Percentiles rank a stretch among this genome's conserved stretches.
Conservation (phyloP, 2,113 vertebrate genomes). For the Centropus unirufus region DNA sequence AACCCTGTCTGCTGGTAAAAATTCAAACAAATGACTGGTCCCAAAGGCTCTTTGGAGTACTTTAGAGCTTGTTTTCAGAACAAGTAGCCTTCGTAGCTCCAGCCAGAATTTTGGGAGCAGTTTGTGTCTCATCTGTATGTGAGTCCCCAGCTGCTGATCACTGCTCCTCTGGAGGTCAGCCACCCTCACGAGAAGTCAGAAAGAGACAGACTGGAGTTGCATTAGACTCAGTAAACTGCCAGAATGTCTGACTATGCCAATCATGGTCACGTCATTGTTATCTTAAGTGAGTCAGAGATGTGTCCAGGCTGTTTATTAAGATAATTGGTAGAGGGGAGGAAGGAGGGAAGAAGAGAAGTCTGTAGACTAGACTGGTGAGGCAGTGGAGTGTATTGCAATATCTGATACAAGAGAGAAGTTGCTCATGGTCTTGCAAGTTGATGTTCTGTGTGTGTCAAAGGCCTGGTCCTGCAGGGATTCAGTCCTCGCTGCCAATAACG, state of each 20-base stretch:
- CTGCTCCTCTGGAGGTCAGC: not conserved
- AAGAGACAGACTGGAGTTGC: not conserved
- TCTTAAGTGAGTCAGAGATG: conserved; percentile 43
- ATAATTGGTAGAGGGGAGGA: not conserved
- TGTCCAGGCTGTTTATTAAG: conserved; percentile 41
- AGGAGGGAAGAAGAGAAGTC: not conserved
- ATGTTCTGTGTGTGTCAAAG: not conserved
- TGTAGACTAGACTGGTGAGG: not conserved
- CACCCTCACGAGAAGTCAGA: not conserved
- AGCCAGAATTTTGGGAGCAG: not conserved
- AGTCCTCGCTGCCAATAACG: not conserved
- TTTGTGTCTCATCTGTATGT: not conserved
- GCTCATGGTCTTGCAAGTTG: not conserved
- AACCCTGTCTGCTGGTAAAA: not conserved
- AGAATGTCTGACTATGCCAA: conserved; percentile 37
- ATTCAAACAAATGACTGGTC: not conserved
- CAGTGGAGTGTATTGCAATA: not conserved
- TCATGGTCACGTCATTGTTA: conserved; percentile 18
- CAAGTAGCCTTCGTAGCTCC: not conserved
- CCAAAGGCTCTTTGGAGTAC: not conserved
- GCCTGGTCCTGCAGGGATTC: not conserved
- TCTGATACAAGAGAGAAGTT: not conserved
- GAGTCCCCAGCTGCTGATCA: not conserved
- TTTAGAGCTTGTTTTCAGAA: not conserved
- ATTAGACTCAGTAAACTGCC: not conserved